Percentiles rank a stretch among this genome's conserved stretches.
Conservation (phyloP, 2,797 vertebrate genomes). For the Pseudochirops cupreus region DNA sequence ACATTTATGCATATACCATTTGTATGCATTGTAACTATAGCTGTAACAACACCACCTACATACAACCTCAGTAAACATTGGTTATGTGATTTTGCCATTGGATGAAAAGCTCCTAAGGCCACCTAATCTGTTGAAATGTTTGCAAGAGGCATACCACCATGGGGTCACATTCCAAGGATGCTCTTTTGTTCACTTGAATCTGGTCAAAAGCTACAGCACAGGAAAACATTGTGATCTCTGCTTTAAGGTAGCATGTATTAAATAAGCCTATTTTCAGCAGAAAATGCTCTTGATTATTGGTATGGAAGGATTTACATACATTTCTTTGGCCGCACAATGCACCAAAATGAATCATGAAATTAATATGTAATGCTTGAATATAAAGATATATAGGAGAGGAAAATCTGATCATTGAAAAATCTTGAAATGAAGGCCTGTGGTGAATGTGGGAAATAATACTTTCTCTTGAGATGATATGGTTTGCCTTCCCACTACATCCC, state of each 20-base stretch:
- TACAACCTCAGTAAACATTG: constrained; percentile 46
- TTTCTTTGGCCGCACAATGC: constrained; percentile 35
- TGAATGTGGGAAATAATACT: background rate
- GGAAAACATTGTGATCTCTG: constrained; percentile 54
- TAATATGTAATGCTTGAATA: constrained; percentile 44
- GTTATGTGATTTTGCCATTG: constrained; percentile 53
- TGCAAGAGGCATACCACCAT: constrained; percentile 49
- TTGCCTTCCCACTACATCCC: constrained; percentile 20
- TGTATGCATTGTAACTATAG: constrained; percentile 48
- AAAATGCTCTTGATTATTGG: constrained; percentile 7
- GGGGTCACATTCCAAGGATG: constrained; percentile 62
- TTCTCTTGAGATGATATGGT: constrained; percentile 6
- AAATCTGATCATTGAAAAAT: constrained; percentile 64
- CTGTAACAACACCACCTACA: background rate
- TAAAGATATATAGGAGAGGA: constrained; percentile 65
- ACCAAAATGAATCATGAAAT: constrained; percentile 64
- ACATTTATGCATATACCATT: background rate
- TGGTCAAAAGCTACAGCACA: constrained; percentile 56
- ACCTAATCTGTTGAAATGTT: constrained; percentile 76
- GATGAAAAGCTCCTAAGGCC: constrained; percentile 64
- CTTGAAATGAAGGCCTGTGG: constrained; percentile 10
- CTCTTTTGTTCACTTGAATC: constrained; percentile 54
- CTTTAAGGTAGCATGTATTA: constrained; percentile 21
- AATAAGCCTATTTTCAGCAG: constrained; percentile 49
- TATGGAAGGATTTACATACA: background rate